Evolutionary conservation across 2,113 vertebrate species (phyloP).

Genomic region (Oreochromis aureus): DNA sequence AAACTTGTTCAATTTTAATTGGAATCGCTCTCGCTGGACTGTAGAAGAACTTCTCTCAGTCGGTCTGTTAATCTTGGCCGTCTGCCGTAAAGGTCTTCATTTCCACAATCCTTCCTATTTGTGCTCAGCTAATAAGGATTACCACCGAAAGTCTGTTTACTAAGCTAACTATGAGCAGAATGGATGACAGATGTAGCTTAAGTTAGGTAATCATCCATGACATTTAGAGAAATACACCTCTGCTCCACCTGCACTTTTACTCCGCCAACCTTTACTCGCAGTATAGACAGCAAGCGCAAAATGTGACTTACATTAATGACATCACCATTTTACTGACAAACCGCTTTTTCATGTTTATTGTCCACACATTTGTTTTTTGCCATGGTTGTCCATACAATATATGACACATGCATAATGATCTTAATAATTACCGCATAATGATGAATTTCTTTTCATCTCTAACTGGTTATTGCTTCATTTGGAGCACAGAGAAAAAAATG

Average conservation of each 20-base stretch:
- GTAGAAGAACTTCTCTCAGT: neutral
- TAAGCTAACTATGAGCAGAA: slow-evolving; percentile 31
- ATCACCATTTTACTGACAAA: neutral
- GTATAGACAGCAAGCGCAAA: neutral
- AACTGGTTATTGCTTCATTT: neutral
- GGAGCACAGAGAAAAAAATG: neutral
- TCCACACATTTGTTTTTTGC: neutral
- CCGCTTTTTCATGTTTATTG: neutral
- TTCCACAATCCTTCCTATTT: slow-evolving; percentile 14
- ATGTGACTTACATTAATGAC: neutral
- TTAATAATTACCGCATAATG: neutral
- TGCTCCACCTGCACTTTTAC: neutral
- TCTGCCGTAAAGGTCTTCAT: neutral
- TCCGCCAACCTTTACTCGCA: neutral
- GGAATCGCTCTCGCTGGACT: neutral
- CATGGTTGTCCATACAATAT: neutral
- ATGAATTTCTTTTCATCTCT: neutral
- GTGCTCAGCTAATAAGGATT: slow-evolving; percentile 30
- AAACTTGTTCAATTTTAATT: neutral
- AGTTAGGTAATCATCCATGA: slow-evolving; percentile 39
- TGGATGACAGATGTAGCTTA: slow-evolving; percentile 35
- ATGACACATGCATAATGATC: neutral
- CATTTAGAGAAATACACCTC: slow-evolving; percentile 25
- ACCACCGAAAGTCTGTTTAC: slow-evolving; percentile 12
- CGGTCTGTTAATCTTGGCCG: slow-evolving; percentile 2